phyloP scores from a whole-genome alignment of 2,113 vertebrate species.

The Stigmatopora argus region DNA sequence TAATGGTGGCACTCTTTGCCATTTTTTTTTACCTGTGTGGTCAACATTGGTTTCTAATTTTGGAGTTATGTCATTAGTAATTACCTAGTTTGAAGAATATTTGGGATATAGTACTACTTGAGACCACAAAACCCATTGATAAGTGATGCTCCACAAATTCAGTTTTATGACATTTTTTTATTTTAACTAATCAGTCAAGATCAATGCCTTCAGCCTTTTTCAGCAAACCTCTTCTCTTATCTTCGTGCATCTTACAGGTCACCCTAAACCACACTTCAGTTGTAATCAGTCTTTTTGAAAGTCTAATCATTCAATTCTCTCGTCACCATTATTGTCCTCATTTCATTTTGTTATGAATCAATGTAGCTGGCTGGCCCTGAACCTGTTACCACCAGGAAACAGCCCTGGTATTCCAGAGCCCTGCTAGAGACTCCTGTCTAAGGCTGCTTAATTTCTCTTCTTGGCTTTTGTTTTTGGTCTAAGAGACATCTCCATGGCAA shows the following conservation, averaged over 20 bases:
- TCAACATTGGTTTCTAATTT: too few relatives aligned
- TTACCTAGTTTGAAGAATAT: neutral
- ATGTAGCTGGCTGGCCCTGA: conserved; percentile 33
- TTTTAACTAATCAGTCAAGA: neutral
- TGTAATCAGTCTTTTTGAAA: conserved; percentile 2
- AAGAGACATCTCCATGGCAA: conserved; percentile 64
- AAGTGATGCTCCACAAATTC: neutral
- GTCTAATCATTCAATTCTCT: conserved; percentile 14
- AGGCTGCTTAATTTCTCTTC: conserved; percentile 49
- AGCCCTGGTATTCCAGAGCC: conserved; percentile 37
- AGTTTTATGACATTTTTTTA: neutral
- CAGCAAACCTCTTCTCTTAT: conserved; percentile 2
- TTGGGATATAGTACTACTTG: neutral
- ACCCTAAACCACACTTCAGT: neutral
- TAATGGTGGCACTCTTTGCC: too few relatives aligned
- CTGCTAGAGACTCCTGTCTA: conserved; percentile 48
- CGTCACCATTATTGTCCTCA: conserved; percentile 7
- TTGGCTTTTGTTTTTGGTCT: conserved; percentile 47
- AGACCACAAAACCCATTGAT: neutral
- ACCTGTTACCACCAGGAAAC: conserved; percentile 28
- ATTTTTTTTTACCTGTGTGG: too few relatives aligned
- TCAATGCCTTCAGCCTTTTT: conserved; percentile 11
- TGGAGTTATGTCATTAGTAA: too few relatives aligned
- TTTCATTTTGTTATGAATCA: conserved; percentile 31
- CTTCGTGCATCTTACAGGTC: neutral